phyloP scores from a whole-genome alignment of 2,113 vertebrate species.

The Percopsis transmontana region DNA sequence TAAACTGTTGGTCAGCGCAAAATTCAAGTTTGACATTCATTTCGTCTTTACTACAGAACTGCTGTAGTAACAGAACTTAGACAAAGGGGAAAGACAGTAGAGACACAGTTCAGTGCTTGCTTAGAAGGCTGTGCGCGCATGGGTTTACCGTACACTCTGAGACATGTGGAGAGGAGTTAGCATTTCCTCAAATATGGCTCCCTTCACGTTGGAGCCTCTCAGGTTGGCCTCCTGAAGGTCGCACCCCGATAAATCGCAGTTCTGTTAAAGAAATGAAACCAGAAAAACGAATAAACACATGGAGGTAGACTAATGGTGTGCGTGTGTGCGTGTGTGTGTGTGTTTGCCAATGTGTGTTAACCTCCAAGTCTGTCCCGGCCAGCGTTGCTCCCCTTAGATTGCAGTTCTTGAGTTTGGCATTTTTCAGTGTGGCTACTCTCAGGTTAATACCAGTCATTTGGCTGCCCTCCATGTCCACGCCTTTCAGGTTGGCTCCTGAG shows the following conservation, averaged over 20 bases:
- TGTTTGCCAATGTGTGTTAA: conserved; percentile 40
- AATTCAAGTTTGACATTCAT: conserved; percentile 12
- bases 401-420: conserved; percentile 97
- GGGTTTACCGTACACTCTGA: conserved; percentile 89
- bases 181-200: conserved; percentile 98
- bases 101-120: neutral
- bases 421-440: conserved; percentile 96
- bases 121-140: neutral
- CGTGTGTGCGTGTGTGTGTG: neutral
- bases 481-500: conserved; percentile 95
- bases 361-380: conserved; percentile 95
- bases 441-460: conserved; percentile 98
- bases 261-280: conserved; percentile 72
- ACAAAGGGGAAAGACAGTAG: neutral
- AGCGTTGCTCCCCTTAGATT: conserved; percentile 95
- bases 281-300: neutral
- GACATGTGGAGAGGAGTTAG: conserved; percentile 96
- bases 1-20: conserved; percentile 14
- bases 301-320: neutral
- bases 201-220: conserved; percentile 94
- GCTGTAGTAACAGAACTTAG: neutral
- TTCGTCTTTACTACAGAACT: neutral
- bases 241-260: conserved; percentile 93
- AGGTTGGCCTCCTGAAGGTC: conserved; percentile 95
- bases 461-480: conserved; percentile 97